phyloP scores from a whole-genome alignment of 2,113 vertebrate species.

The Acanthisitta chloris region DNA sequence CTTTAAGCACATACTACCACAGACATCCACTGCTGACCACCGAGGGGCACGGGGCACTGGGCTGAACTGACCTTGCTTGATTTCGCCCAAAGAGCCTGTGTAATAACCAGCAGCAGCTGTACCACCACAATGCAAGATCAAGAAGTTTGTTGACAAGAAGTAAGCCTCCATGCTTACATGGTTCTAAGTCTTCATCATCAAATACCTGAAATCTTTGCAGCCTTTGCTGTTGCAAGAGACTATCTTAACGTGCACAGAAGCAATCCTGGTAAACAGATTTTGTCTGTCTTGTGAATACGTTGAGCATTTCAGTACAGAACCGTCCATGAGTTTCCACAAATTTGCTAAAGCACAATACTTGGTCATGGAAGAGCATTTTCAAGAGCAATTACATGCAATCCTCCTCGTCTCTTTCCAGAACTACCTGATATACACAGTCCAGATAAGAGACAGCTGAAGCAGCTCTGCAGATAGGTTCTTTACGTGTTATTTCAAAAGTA shows the following conservation, averaged over 20 bases:
- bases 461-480: not conserved
- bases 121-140: not conserved
- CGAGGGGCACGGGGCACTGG: not conserved
- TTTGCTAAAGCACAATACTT: not conserved
- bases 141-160: not conserved
- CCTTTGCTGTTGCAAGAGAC: not conserved
- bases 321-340: not conserved
- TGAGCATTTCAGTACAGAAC: not conserved
- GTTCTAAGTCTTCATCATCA: not conserved
- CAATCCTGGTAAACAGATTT: not conserved
- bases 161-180: accelerated
- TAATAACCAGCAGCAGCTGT: accelerated
- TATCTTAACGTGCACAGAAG: not conserved
- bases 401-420: not conserved
- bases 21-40: not conserved
- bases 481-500: not conserved
- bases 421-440: not conserved
- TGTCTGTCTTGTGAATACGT: not conserved
- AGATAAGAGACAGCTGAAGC: not conserved
- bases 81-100: not conserved
- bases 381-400: not conserved
- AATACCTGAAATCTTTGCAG: not conserved
- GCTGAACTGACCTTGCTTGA: not conserved
- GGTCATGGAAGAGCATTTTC: not conserved
- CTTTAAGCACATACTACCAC: not conserved